Evolutionary conservation across 2,113 vertebrate species (phyloP).

Genomic region (Mormyrus lacerda): DNA sequence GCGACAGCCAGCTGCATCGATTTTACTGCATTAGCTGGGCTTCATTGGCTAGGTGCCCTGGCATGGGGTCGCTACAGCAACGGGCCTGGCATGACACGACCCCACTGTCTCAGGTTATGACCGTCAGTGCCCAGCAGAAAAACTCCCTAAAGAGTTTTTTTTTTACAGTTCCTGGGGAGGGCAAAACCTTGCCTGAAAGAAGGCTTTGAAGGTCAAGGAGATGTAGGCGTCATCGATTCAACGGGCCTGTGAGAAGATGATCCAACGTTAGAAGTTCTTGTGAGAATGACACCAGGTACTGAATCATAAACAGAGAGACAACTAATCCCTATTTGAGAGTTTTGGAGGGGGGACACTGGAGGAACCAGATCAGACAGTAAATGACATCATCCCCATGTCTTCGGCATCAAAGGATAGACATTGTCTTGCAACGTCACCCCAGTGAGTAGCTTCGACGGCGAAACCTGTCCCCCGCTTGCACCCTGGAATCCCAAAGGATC

Average conservation of each 20-base stretch:
- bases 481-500: conserved; percentile 10
- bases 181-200: neutral
- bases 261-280: neutral
- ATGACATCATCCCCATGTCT: conserved; percentile 28
- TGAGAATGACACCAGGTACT: neutral
- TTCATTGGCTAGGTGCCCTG: neutral
- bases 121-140: neutral
- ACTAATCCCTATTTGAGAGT: neutral
- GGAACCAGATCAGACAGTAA: conserved; percentile 22
- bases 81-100: neutral
- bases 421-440: conserved; percentile 15
- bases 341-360: conserved; percentile 13
- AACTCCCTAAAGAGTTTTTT: neutral
- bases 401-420: conserved; percentile 45
- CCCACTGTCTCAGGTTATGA: neutral
- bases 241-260: neutral
- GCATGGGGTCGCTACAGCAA: neutral
- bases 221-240: neutral
- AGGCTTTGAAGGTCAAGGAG: neutral
- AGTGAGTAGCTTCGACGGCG: neutral
- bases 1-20: neutral
- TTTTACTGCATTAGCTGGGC: neutral
- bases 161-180: neutral
- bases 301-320: neutral
- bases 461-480: neutral